These are phyloP conservation scores for Coleophora deauratella DNA, from an alignment of 2,888 invertebrate species.

Conservation along the genomic window DNA sequence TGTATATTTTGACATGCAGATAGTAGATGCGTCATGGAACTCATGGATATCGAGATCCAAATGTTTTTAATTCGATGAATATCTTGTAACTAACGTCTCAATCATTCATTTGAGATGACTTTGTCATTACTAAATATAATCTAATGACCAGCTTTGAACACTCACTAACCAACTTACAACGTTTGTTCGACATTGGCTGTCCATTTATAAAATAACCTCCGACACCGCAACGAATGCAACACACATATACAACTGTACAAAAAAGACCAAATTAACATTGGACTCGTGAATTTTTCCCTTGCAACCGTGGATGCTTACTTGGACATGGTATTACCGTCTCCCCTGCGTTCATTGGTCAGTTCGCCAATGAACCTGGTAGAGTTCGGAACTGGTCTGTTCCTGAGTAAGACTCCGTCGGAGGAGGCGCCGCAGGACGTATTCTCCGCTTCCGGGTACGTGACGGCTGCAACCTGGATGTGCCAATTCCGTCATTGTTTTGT, in stretches of 20 bases:
- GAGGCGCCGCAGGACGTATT: slow-evolving; percentile 83
- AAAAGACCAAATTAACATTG: slow-evolving; percentile 36
- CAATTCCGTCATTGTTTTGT: slow-evolving; percentile 30
- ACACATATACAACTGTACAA: slow-evolving; percentile 36
- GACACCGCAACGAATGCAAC: slow-evolving; percentile 18
- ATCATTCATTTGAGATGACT: no score
- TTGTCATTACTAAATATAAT: no score
- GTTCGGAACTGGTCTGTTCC: slow-evolving; percentile 95
- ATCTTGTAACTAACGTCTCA: no score
- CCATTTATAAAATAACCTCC: background rate
- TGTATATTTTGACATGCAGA: no score
- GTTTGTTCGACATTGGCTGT: no score
- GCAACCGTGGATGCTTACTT: slow-evolving; percentile 68
- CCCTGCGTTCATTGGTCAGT: slow-evolving; percentile 70
- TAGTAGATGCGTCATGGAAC: no score
- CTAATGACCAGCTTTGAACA: no score
- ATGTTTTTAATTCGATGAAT: no score
- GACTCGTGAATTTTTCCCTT: slow-evolving; percentile 56
- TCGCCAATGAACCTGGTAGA: slow-evolving; percentile 96
- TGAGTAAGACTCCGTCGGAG: slow-evolving; percentile 93
- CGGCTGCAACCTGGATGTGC: slow-evolving; percentile 49
- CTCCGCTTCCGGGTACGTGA: slow-evolving; percentile 77
- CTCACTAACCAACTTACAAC: no score
- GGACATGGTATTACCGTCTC: slow-evolving; percentile 32
- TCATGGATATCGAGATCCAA: no score